Evolutionary conservation across 2,888 invertebrate species (phyloP).

Genomic region (Dasypolia templi): DNA sequence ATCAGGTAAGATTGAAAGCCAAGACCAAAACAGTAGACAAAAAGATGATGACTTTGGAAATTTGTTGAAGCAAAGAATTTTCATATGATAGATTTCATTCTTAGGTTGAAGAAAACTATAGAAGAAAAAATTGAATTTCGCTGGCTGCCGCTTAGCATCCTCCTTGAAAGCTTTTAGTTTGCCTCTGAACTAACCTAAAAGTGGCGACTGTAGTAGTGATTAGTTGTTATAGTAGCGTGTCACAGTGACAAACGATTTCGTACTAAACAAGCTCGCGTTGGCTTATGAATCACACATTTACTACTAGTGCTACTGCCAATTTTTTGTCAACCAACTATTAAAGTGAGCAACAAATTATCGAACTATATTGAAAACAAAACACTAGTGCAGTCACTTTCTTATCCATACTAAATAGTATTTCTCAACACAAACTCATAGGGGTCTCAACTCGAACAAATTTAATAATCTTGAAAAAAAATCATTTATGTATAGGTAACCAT

Average conservation of each 20-base stretch:
- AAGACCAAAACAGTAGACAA: background rate
- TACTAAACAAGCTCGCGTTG: conserved; percentile 1
- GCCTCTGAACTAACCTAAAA: background rate
- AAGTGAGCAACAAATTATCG: background rate
- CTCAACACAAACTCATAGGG: no score
- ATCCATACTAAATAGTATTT: no score
- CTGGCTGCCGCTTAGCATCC: no score
- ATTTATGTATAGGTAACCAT: no score
- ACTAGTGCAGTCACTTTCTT: background rate
- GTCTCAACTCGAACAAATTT: no score
- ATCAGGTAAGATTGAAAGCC: conserved; percentile 26
- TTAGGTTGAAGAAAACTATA: no score
- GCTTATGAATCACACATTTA: background rate
- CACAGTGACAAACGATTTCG: conserved; percentile 7
- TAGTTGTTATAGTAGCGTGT: conserved; percentile 5
- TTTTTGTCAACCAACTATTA: background rate
- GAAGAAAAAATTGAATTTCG: no score
- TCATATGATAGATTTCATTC: no score
- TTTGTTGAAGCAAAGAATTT: no score
- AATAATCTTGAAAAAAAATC: no score
- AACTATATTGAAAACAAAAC: background rate
- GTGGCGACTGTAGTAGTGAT: background rate
- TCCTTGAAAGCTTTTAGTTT: no score
- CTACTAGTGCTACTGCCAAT: background rate
- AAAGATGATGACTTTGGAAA: background rate